Evolutionary conservation across 2,797 vertebrate species (phyloP), one percentile per base, ranked within the genome.

Genomic region (Phrynocephalus guinanensis): DNA sequence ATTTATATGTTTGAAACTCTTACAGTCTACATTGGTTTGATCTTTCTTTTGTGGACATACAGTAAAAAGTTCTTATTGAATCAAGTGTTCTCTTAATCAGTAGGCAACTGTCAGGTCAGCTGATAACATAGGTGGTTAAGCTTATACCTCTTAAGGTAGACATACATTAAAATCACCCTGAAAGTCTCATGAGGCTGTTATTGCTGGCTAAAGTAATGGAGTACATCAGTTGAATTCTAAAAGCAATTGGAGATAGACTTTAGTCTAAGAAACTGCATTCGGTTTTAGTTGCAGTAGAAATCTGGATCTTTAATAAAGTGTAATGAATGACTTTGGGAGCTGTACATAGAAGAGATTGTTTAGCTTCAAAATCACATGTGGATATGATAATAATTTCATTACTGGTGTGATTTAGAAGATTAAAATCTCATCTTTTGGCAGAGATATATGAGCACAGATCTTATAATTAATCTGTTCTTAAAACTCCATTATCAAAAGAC

Each of bases 371-470:
- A 92, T 93, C 89, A 89, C 90, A 93, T 92, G 66, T 63, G 82
- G 79, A 83, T 83, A 71, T 28, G 63, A 70, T 85, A 86, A 86
- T 77, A 76, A 84, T 87, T 85, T 77, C 91, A 90, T 92, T 93
- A 93, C 22, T 86, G 67, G 91, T 91, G 89, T 20, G 52, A 93
- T 95, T 94, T 93, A 90, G 88, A 93, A 93, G 91, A 94, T 94
- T 95, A 94, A 95, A 93, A 86, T 94, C 93, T 94, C 90, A 88
- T 93, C 90, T 89, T 92, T 93, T 91, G 91, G 76, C 87, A 86
- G 70, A 90, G 92, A 93, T 91, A 90, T 79, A 94, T 92, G 92
- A 83, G 50, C 68, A 86, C 73, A 80, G 84, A 87, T 86, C 60
- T 84, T 91, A 82, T 90, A 95, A 95, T 95, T 94, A 94, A 94